phyloP scores from a whole-genome alignment of 2,888 invertebrate genomes.

The Cryptophagus acutangulus region DNA sequence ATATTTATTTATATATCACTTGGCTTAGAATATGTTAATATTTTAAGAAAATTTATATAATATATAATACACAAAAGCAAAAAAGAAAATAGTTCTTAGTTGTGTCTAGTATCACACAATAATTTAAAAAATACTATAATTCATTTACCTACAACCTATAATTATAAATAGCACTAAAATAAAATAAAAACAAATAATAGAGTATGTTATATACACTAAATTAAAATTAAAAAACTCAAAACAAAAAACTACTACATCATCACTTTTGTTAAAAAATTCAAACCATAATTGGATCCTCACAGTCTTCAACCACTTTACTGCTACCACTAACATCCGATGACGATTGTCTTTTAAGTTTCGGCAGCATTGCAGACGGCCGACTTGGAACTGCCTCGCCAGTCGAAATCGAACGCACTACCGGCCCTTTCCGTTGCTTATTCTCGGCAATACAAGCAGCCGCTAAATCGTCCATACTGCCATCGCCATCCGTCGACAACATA shows the following conservation, averaged over 20 bases:
- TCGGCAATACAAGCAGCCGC: conserved; percentile 32
- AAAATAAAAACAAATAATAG: not conserved
- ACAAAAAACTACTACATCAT: not conserved
- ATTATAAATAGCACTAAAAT: conserved; percentile 13
- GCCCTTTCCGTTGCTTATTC: conserved; percentile 37
- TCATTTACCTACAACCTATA: conserved; percentile 14
- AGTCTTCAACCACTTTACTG: conserved; percentile 43
- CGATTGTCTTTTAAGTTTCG: conserved; percentile 45
- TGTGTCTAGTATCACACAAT: conserved; percentile 28
- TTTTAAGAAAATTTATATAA: conserved; percentile 16
- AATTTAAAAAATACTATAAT: conserved; percentile 29
- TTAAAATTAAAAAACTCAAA: not conserved
- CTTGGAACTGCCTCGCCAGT: conserved; percentile 34
- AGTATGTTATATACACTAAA: not conserved
- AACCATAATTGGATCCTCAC: conserved; percentile 49
- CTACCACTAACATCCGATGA: conserved; percentile 46
- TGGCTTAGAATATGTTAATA: conserved; percentile 21
- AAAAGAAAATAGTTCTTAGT: conserved; percentile 22
- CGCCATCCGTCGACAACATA: conserved; percentile 72
- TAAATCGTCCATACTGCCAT: conserved; percentile 65
- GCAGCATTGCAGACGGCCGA: conserved; percentile 29
- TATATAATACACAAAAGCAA: conserved; percentile 16
- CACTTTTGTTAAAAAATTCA: conserved; percentile 29
- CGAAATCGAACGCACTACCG: conserved; percentile 45
- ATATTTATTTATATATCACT: conserved; percentile 19